Evolutionary conservation across 1,140 invertebrate genomes (phyloP), one percentile per base, ranked within the genome.

Genomic region (Nebria ingens): DNA sequence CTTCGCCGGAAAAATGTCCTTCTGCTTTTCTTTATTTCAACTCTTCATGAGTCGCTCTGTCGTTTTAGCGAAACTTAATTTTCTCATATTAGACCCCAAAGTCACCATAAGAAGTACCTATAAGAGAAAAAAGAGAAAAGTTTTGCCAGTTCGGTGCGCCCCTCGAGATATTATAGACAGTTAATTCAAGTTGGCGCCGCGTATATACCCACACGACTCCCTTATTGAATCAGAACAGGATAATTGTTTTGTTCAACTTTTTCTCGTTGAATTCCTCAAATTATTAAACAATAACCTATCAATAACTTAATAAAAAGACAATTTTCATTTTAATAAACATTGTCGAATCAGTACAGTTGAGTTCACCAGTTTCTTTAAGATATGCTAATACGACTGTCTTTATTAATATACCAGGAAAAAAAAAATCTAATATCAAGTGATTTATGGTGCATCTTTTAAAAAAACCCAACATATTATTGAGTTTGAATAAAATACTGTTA

Each of bases 21-120:
- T 45, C 17, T 45, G 40, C 40, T 45, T 45, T 45, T 45, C 40
- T 45, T 45, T 45, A 45, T 45, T 45, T 17, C 40, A 45, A 45
- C 40, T 45, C 40, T 45, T 45, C 40, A 45, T 45, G 9, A 52
- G 19, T n/a, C n/a, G 50, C 53, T 55, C 42, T 49, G 58, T 42
- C 55, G 56, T 60, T 62, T 62, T 56, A 59, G 57, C 51, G 34
- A 62, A 64, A 64, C 59, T 59, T 62, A 64, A 64, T 64, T 64
- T 64, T 60, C 58, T 59, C 56, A 58, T 62, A 62, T 64, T 62
- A 62, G 55, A 49, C 38, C 51, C 25, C 55, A 58, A 55, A 59
- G 6, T 34, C 6, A 9, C 6, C 25, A 9, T n/a, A n/a, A n/a
- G n/a, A n/a, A n/a, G n/a, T n/a, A n/a, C n/a, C n/a, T n/a, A n/a